Percentiles rank a stretch among this genome's conserved stretches.
These are phyloP conservation scores for Drosophila lacertosa DNA, from an alignment of 1,140 invertebrate species.

Conservation along the genomic window DNA sequence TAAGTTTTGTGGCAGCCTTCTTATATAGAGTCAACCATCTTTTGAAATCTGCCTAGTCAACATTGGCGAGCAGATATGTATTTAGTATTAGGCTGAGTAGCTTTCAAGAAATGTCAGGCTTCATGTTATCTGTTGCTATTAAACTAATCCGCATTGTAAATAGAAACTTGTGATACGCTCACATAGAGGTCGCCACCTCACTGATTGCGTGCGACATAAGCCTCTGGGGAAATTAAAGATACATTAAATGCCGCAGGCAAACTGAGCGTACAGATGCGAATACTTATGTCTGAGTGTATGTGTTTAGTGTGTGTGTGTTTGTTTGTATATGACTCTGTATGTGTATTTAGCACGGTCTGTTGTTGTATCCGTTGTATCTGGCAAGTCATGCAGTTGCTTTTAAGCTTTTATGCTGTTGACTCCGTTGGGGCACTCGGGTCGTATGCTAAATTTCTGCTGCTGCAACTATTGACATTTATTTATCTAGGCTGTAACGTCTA, in stretches of 20 bases:
- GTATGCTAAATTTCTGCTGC: constrained; percentile 34
- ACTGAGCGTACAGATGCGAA: constrained; percentile 33
- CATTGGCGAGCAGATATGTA: background rate
- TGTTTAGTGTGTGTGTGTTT: constrained; percentile 6
- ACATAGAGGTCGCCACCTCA: constrained; percentile 43
- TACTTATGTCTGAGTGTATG: constrained; percentile 7
- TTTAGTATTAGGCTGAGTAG: background rate
- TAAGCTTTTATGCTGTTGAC: constrained; percentile 21
- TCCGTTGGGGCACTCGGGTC: constrained; percentile 7
- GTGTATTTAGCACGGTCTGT: constrained; percentile 3
- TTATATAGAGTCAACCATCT: background rate
- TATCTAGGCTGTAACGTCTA: constrained; percentile 11
- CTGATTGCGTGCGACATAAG: constrained; percentile 75
- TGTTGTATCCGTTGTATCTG: constrained; percentile 26
- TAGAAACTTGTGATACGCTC: constrained; percentile 32
- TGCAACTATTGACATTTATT: constrained; percentile 15
- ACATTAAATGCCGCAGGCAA: constrained; percentile 75
- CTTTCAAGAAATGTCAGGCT: background rate
- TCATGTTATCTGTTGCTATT: constrained; percentile 15
- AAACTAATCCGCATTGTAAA: constrained; percentile 19
- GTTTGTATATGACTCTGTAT: background rate
- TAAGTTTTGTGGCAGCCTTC: too few relatives aligned
- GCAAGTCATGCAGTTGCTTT: constrained; percentile 23
- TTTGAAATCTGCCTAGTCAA: too few relatives aligned
- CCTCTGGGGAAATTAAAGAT: constrained; percentile 81